Evolutionary conservation across 2,888 invertebrate genomes (phyloP), one percentile per base, ranked within the genome.

Genomic region (Agriopis leucophaearia): DNA sequence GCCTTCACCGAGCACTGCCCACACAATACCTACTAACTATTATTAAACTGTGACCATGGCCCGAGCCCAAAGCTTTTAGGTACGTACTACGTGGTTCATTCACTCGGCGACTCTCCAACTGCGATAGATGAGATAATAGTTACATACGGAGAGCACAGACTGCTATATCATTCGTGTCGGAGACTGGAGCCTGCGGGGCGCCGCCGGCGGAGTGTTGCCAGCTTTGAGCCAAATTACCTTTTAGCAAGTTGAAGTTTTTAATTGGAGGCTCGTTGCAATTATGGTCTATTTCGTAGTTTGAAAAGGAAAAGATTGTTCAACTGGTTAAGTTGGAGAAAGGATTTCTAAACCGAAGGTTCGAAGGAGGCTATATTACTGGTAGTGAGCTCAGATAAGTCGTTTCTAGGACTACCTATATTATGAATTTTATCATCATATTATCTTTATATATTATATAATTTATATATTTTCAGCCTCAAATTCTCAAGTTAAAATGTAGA

Each of bases 61-160:
- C 38, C 10, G 38, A 48, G 54, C 54, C 38, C 63, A 55, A 45
- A 64, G 18, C 55, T 42, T 42, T 27, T 50, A 59, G 56, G 36
- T 47, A 58, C 40, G 56, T 66, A 58, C 64, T 61, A 55, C 50
- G 48, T 67, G 57, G 77, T 74, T 72, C 78, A 77, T 76, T 77
- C 78, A 76, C 69, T 76, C 70, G 35, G 66, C 65, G 76, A 60
- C 72, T 68, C 72, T 70, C 54, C 18, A 75, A 71, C 68, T 74
- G 69, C 66, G 67, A 58, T 3, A 54, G 38, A 54, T 54, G 5
- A 54, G 13, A 54, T 38, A 38, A 16, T 54, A 54, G 52, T 38
- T 38, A 27, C 55, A 42, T 18, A 55, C 42, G 55, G 64, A 71
- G 70, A 55, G 61, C 58, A n/a, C n/a, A 66, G 64, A 71, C 55